Conservation (phyloP, 1,140 invertebrate species). For the Scaptomyza graminum region DNA sequence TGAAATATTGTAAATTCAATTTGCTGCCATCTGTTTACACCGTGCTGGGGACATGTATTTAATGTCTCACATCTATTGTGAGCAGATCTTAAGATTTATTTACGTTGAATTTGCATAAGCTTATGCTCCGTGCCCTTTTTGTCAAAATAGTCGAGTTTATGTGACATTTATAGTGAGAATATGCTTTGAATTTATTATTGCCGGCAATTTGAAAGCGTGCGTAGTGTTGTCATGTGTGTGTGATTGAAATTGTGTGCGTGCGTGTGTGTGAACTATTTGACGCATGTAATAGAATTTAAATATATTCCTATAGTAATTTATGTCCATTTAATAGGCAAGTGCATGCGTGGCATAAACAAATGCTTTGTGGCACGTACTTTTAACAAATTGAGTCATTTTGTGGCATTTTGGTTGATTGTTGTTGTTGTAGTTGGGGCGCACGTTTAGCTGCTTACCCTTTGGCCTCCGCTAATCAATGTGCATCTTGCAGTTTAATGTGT, state of each 20-base stretch:
- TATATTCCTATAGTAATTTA: constrained; percentile 36
- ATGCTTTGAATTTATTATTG: constrained; percentile 71
- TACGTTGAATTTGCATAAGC: constrained; percentile 58
- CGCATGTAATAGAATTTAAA: constrained; percentile 38
- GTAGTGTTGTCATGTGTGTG: not conserved
- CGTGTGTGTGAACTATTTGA: constrained; percentile 34
- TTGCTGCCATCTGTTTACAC: not conserved
- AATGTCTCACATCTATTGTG: constrained; percentile 26
- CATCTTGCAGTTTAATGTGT: constrained; percentile 70
- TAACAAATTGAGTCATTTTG: constrained; percentile 61
- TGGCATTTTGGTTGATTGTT: constrained; percentile 23
- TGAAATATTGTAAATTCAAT: not conserved
- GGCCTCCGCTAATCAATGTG: constrained; percentile 70
- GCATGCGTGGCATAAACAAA: constrained; percentile 38
- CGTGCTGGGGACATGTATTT: constrained; percentile 36
- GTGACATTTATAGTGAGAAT: constrained; percentile 71
- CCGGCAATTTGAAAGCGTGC: constrained; percentile 15
- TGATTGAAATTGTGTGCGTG: not conserved
- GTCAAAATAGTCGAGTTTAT: constrained; percentile 59
- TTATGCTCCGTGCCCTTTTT: constrained; percentile 62
- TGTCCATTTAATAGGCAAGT: constrained; percentile 32
- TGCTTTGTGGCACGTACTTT: constrained; percentile 9
- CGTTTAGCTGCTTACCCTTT: constrained; percentile 78
- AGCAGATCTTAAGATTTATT: constrained; percentile 57
- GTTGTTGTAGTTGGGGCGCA: constrained; percentile 41